Percentiles rank a stretch among this genome's conserved stretches.
Conservation (phyloP, 2,888 invertebrate species). For the Cataglyphis livida region DNA sequence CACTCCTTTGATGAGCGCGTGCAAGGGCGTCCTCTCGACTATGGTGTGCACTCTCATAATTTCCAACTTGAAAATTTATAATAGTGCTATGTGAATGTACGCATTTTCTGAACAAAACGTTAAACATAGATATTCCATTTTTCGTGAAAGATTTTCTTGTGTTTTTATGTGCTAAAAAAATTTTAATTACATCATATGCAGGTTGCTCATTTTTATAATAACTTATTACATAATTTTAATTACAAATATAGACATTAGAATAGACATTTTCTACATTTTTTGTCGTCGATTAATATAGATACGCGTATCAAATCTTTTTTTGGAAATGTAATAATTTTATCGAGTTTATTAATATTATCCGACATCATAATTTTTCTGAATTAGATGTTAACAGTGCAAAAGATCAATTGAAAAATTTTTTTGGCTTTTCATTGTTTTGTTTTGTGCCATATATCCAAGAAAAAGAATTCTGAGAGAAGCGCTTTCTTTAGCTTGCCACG, state of each 20-base stretch:
- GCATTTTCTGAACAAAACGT: not conserved
- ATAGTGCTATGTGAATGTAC: not conserved
- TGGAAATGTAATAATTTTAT: not conserved
- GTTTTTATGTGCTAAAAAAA: not conserved
- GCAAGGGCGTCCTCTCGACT: not conserved
- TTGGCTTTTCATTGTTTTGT: not conserved
- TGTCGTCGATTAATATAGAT: not conserved
- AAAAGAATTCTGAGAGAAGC: conserved; percentile 17
- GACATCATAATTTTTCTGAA: not conserved
- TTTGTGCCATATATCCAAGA: not conserved
- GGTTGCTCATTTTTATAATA: not conserved
- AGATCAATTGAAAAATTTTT: not conserved
- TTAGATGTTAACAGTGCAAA: not conserved
- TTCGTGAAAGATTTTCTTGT: not conserved
- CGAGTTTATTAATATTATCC: not conserved
- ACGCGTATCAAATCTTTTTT: not conserved
- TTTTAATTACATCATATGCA: not conserved
- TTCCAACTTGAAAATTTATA: not conserved
- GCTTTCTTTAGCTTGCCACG: conserved; percentile 33
- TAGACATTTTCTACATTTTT: not conserved
- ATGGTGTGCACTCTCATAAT: not conserved
- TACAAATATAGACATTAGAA: not conserved
- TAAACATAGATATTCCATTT: not conserved
- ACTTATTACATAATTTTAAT: not conserved
- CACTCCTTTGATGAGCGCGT: not conserved